Evolutionary conservation across 2,113 vertebrate genomes (phyloP).

Genomic region (Pogona vitticeps): DNA sequence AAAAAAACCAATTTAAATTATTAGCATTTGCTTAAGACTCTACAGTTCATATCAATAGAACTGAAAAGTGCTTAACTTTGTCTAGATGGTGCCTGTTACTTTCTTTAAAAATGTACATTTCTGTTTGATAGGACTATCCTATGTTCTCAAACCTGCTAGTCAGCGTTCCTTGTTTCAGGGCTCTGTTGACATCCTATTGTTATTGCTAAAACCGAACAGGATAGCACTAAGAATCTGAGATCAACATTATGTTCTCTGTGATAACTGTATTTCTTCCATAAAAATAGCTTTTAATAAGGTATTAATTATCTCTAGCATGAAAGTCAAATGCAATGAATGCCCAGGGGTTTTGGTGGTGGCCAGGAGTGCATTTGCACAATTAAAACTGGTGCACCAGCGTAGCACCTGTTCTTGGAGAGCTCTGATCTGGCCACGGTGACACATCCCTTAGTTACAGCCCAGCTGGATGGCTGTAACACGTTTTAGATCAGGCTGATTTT

Average conservation of each 20-base stretch:
- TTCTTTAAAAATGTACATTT: no score
- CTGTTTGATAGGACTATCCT: not conserved
- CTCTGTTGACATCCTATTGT: not conserved
- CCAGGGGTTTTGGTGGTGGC: no score
- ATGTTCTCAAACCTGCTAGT: not conserved
- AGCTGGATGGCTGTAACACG: no score
- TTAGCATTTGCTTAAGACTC: not conserved
- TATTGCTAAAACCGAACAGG: not conserved
- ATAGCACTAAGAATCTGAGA: not conserved
- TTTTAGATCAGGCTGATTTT: no score
- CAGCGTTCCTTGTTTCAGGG: not conserved
- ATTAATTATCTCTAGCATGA: not conserved
- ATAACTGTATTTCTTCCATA: not conserved
- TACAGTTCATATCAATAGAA: not conserved
- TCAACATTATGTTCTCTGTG: not conserved
- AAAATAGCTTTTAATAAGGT: not conserved
- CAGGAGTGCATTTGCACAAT: no score
- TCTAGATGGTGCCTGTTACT: not conserved
- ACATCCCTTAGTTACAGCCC: no score
- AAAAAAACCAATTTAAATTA: no score
- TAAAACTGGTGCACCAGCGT: no score
- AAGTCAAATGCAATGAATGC: not conserved
- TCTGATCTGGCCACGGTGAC: no score
- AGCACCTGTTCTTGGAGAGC: no score
- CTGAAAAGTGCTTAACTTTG: not conserved